Evolutionary conservation across 2,797 vertebrate species (phyloP).

Genomic region (Epinephelus malabaricus): DNA sequence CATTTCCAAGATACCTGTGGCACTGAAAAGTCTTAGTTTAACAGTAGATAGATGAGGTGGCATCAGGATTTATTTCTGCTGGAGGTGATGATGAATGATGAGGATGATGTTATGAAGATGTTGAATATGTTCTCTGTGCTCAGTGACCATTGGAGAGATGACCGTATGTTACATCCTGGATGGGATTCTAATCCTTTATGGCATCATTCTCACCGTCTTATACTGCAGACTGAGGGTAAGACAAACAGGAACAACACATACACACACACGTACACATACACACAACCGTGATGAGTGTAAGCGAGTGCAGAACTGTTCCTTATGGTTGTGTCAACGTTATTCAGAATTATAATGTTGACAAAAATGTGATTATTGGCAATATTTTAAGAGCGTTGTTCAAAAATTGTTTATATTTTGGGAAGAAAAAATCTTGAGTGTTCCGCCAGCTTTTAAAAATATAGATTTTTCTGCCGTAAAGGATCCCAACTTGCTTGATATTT

Average conservation of each 20-base stretch:
- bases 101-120: too few relatives aligned
- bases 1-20: neutral
- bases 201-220: slow-evolving; percentile 88
- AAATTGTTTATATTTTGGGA: neutral
- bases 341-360: neutral
- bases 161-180: slow-evolving; percentile 90
- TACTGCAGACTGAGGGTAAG: slow-evolving; percentile 92
- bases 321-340: fast-evolving
- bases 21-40: neutral
- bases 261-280: neutral
- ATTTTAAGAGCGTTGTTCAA: too few relatives aligned
- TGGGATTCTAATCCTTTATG: slow-evolving; percentile 90
- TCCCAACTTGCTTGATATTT: neutral
- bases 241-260: slow-evolving; percentile 2
- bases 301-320: neutral
- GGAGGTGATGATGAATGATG: neutral
- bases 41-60: fast-evolving
- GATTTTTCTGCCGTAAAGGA: neutral
- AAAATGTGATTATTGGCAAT: neutral
- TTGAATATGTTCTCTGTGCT: slow-evolving; percentile 23
- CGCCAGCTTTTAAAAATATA: fast-evolving
- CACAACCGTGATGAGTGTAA: neutral
- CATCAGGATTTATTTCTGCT: neutral
- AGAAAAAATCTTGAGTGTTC: neutral
- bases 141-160: slow-evolving; percentile 66